Evolutionary conservation across 1,140 invertebrate species (phyloP).

Genomic region (Samia ricini): DNA sequence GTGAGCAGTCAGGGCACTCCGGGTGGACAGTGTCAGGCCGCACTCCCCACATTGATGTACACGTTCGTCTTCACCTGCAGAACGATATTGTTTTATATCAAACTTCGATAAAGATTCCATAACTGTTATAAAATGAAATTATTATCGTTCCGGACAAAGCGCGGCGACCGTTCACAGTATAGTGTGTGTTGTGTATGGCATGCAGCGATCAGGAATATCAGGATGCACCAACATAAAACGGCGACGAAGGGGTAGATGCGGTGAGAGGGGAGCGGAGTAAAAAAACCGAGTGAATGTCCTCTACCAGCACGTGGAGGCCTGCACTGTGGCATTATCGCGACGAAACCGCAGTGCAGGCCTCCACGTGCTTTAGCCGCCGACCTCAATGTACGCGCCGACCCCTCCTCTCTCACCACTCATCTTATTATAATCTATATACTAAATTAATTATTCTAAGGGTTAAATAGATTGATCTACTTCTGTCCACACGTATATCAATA

Average conservation of each 20-base stretch:
- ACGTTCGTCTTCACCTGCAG: slow-evolving; percentile 61
- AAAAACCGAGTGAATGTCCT: slow-evolving; percentile 71
- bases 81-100: slow-evolving; percentile 38
- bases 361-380: slow-evolving; percentile 70
- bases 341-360: slow-evolving; percentile 67
- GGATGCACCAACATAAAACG: slow-evolving; percentile 55
- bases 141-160: slow-evolving; percentile 26
- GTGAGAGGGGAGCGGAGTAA: slow-evolving; percentile 45
- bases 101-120: slow-evolving; percentile 25
- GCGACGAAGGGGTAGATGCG: slow-evolving; percentile 46
- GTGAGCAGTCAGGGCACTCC: slow-evolving; percentile 80
- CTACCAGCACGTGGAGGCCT: slow-evolving; percentile 69
- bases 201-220: slow-evolving; percentile 68
- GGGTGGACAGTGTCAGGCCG: slow-evolving; percentile 79
- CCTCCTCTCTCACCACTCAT: slow-evolving; percentile 38
- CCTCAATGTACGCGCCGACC: slow-evolving; percentile 50
- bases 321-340: slow-evolving; percentile 60
- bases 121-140: slow-evolving; percentile 15
- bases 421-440: not conserved
- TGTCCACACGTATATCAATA: too few species aligned
- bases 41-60: slow-evolving; percentile 77
- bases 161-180: slow-evolving; percentile 52
- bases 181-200: slow-evolving; percentile 58
- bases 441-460: not conserved
- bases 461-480: not conserved